Conservation (phyloP, 2,113 vertebrate genomes). For the Aphelocoma coerulescens region DNA sequence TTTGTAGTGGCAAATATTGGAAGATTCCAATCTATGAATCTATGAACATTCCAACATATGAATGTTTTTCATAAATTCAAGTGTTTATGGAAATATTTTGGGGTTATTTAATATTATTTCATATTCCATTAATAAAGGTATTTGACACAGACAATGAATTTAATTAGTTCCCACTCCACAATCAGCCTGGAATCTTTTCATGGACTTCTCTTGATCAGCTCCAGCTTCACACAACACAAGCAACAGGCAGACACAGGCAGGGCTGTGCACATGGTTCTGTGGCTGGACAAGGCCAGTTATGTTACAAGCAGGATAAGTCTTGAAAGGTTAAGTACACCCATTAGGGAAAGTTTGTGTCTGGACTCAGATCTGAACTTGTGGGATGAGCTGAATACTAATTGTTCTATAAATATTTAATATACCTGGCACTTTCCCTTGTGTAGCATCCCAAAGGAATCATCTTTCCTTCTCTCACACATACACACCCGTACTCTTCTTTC, state of each 20-base stretch:
- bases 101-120: neutral
- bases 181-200: neutral
- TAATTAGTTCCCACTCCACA: neutral
- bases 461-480: neutral
- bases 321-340: neutral
- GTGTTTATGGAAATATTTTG: neutral
- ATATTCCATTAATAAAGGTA: neutral
- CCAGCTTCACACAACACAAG: neutral
- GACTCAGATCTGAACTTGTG: neutral
- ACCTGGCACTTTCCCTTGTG: neutral
- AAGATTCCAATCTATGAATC: too few relatives aligned
- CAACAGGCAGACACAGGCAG: neutral
- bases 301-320: neutral
- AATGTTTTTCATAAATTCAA: neutral
- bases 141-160: neutral
- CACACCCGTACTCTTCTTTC: neutral
- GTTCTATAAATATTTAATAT: slow-evolving; percentile 38
- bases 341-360: neutral
- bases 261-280: neutral
- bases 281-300: neutral
- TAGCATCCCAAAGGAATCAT: neutral
- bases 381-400: slow-evolving; percentile 20
- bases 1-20: neutral
- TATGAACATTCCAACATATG: too few relatives aligned
- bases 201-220: neutral